Percentiles rank a stretch among this genome's conserved stretches.
These are phyloP conservation scores for Numenius phaeopus DNA, from an alignment of 2,797 vertebrate genomes.

Conservation along the genomic window DNA sequence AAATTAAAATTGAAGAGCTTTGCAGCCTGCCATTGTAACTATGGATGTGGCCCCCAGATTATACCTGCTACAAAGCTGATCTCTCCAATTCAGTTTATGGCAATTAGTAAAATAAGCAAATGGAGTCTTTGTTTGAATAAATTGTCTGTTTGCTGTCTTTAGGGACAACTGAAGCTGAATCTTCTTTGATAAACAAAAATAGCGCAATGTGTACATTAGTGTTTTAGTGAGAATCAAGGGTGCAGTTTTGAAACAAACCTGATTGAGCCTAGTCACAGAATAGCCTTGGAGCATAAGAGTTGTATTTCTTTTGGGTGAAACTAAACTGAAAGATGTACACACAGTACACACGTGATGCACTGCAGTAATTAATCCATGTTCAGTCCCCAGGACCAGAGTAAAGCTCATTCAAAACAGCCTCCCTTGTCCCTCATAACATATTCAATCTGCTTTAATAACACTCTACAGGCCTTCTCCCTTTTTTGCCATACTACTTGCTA, in stretches of 20 bases:
- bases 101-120: neutral
- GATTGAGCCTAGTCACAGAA: neutral
- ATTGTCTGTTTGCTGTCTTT: neutral
- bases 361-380: neutral
- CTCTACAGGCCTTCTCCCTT: neutral
- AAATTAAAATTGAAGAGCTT: neutral
- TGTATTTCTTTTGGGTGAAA: slow-evolving; percentile 32
- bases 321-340: neutral
- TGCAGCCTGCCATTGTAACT: neutral
- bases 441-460: neutral
- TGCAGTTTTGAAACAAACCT: slow-evolving; percentile 6
- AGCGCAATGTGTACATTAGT: neutral
- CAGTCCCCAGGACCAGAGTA: neutral
- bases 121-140: neutral
- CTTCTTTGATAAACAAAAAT: neutral
- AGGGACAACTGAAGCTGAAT: neutral
- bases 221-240: slow-evolving; percentile 12
- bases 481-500: neutral
- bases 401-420: neutral
- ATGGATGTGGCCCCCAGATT: neutral
- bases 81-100: neutral
- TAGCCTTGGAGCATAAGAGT: neutral
- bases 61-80: neutral
- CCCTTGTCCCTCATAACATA: neutral
- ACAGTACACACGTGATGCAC: neutral